phyloP scores from a whole-genome alignment of 64 coral and sea anemone genomes.

The Acropora yongei region DNA sequence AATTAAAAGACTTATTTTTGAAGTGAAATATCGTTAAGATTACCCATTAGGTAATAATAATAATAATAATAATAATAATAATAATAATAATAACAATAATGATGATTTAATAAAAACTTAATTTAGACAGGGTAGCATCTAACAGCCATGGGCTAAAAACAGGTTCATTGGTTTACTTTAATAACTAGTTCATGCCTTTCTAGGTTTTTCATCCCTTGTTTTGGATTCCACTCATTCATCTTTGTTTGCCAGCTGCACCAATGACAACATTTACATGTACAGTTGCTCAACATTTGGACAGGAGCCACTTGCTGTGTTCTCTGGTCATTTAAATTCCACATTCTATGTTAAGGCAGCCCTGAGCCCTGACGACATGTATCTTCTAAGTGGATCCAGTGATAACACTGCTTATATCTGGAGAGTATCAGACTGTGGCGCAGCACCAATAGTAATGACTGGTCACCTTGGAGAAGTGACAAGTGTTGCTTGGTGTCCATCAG shows the following conservation, averaged over 20 bases:
- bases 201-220: constrained; percentile 93
- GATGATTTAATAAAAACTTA: too few relatives aligned
- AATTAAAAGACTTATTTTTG: too few relatives aligned
- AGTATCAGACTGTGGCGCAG: constrained; percentile 50
- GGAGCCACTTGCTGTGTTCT: constrained; percentile 73
- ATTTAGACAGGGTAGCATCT: too few relatives aligned
- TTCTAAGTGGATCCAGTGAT: constrained; percentile 92
- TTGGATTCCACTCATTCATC: constrained; percentile 89
- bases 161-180: background rate
- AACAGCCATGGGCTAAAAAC: too few relatives aligned
- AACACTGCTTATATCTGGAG: constrained; percentile 91
- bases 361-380: constrained; percentile 86
- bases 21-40: too few relatives aligned
- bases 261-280: constrained; percentile 96
- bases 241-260: constrained; percentile 93
- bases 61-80: too few relatives aligned
- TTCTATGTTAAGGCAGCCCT: constrained; percentile 97
- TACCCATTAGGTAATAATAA: too few relatives aligned
- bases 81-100: too few relatives aligned
- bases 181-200: background rate
- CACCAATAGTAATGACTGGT: constrained; percentile 78
- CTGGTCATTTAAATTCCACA: constrained; percentile 89
- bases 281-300: constrained; percentile 71
- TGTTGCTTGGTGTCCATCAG: constrained; percentile 92
- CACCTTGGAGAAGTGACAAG: constrained; percentile 94